These are phyloP conservation scores for Eurystomus gularis DNA, from an alignment of 2,113 vertebrate genomes.

Conservation along the genomic window DNA sequence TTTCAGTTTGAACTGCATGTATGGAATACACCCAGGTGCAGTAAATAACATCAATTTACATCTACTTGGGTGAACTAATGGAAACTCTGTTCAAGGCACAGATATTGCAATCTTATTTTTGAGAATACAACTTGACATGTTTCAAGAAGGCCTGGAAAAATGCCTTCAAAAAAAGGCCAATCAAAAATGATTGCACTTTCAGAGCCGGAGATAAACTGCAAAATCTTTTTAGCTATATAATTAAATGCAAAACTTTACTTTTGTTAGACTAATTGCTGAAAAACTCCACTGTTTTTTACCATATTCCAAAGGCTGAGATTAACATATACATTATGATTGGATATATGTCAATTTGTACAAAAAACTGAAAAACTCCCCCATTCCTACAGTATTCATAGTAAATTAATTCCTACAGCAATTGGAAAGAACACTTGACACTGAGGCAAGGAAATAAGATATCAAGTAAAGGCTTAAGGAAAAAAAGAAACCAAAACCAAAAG, in stretches of 20 bases:
- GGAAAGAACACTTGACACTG: background rate
- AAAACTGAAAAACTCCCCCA: background rate
- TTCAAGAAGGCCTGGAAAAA: background rate
- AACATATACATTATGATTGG: background rate
- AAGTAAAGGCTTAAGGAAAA: background rate
- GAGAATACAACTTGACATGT: background rate
- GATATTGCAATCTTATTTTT: background rate
- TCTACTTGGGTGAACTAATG: conserved; percentile 43
- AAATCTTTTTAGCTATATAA: background rate
- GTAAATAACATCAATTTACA: conserved; percentile 44
- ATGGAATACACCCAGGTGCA: background rate
- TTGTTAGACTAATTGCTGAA: background rate
- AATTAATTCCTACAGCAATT: background rate
- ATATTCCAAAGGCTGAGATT: background rate
- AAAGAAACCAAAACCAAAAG: background rate
- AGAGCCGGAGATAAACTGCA: background rate
- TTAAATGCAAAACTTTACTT: background rate
- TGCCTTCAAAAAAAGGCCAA: background rate
- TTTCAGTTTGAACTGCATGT: background rate
- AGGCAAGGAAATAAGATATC: background rate
- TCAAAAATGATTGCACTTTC: background rate
- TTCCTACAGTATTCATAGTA: background rate
- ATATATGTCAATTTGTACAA: background rate
- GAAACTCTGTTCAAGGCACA: conserved; percentile 6
- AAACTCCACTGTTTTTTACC: background rate